A percentile compares a stretch with the other conserved stretches of the same genome.
phyloP scores from a whole-genome alignment of 1,140 invertebrate genomes.

The Tetranychus cinnabarinus region DNA sequence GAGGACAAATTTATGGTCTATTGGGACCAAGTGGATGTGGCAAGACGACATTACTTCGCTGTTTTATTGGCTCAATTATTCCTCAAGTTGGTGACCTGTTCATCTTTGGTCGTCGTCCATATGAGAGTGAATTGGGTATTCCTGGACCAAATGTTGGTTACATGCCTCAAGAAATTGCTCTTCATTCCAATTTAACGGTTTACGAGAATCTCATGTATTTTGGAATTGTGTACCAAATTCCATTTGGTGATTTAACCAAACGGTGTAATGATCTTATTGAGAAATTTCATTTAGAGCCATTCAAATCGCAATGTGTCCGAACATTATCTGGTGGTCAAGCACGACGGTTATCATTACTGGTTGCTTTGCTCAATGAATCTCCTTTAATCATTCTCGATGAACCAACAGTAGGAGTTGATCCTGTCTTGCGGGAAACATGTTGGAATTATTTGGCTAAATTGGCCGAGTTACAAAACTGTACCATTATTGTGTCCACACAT shows the following conservation, averaged over 20 bases:
- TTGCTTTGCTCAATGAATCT: background rate
- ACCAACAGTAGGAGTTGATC: background rate
- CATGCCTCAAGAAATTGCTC: constrained; percentile 66
- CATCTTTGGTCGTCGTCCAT: constrained; percentile 16
- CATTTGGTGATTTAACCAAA: background rate
- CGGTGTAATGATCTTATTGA: background rate
- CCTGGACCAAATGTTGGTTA: constrained; percentile 28
- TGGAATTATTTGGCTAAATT: background rate
- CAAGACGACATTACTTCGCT: background rate
- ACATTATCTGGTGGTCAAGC: background rate
- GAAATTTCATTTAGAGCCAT: constrained; percentile 25
- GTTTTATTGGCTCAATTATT: constrained; percentile 5
- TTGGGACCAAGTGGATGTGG: constrained; percentile 11
- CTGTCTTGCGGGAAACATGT: background rate
- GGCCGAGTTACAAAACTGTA: background rate
- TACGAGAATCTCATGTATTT: constrained; percentile 83
- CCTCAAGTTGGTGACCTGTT: constrained; percentile 1
- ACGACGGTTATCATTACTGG: background rate
- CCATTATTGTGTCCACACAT: constrained; percentile 17
- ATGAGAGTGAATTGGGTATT: background rate
- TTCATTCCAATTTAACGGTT: constrained; percentile 80
- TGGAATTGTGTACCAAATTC: constrained; percentile 78
- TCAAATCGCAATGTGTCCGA: background rate
- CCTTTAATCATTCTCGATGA: background rate
- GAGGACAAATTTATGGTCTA: constrained; percentile 5